Evolutionary conservation across 2,888 invertebrate species (phyloP).

Genomic region (Diadegma fenestrale): DNA sequence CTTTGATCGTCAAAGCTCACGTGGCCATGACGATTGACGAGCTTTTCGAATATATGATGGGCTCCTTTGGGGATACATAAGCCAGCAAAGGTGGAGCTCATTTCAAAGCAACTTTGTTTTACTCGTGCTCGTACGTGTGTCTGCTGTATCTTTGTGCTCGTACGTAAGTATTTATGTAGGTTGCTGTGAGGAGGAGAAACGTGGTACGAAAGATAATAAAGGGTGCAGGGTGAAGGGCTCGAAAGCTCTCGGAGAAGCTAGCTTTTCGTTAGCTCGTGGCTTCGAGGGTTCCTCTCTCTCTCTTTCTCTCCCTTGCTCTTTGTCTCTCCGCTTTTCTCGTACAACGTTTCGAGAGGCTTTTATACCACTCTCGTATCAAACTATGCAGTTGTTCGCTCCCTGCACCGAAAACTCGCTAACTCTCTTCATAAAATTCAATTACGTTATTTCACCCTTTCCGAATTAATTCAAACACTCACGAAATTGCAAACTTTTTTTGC

Average conservation of each 20-base stretch:
- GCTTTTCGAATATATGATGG: slow-evolving; percentile 27
- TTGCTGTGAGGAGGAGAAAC: slow-evolving; percentile 2
- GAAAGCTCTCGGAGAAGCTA: slow-evolving; percentile 54
- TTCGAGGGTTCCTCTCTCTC: slow-evolving; percentile 7
- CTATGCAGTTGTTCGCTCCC: slow-evolving; percentile 28
- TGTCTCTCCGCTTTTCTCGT: slow-evolving; percentile 38
- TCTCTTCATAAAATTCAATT: slow-evolving; percentile 41
- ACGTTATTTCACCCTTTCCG: slow-evolving; percentile 9
- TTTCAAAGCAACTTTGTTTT: slow-evolving; percentile 40
- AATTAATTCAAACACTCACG: not conserved
- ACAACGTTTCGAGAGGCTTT: slow-evolving; percentile 41
- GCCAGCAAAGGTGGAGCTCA: slow-evolving; percentile 24
- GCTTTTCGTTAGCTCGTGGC: slow-evolving; percentile 49
- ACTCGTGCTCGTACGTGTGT: not conserved
- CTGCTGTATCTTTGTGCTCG: not conserved
- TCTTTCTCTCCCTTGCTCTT: not conserved
- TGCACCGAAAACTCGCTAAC: slow-evolving; percentile 30
- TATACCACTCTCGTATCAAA: slow-evolving; percentile 45
- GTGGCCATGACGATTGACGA: slow-evolving; percentile 26
- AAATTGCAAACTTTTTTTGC: not conserved
- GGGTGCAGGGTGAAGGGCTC: slow-evolving; percentile 25
- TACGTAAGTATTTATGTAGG: slow-evolving; percentile 1
- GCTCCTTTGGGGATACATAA: slow-evolving; percentile 12
- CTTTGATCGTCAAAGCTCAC: slow-evolving; percentile 10
- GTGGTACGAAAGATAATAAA: slow-evolving; percentile 31